A percentile compares a stretch with the other conserved stretches of the same genome.
Conservation (phyloP, 2,113 vertebrate species). For the Melierax canorus region DNA sequence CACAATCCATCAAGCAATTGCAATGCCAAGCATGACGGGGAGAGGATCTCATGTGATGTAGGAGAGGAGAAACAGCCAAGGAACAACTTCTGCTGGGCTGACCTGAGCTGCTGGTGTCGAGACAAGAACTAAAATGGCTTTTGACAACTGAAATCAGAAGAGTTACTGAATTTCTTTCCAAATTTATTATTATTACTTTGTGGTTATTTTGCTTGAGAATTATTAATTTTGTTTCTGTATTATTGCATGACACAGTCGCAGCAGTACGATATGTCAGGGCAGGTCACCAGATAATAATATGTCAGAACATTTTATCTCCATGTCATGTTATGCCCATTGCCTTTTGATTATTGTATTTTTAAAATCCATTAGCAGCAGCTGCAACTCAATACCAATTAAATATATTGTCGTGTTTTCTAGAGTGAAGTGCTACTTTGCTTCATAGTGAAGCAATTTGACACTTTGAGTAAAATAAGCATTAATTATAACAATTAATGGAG, state of each 20-base stretch:
- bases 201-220: not conserved
- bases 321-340: not conserved
- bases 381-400: slow-evolving; percentile 37
- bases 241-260: not conserved
- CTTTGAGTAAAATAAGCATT: slow-evolving; percentile 41
- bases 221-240: not conserved
- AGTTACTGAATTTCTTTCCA: not conserved
- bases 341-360: slow-evolving; percentile 20
- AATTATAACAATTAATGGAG: not conserved
- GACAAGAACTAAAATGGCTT: not conserved
- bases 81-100: not conserved
- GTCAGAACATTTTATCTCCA: not conserved
- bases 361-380: not conserved
- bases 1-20: not conserved
- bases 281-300: not conserved
- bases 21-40: accelerated
- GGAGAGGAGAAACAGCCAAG: not conserved
- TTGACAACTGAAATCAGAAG: not conserved
- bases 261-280: not conserved
- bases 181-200: not conserved
- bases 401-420: not conserved
- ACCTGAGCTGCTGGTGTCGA: not conserved
- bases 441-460: not conserved
- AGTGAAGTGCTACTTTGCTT: not conserved
- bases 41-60: not conserved